Evolutionary conservation across 2,113 vertebrate genomes (phyloP), one percentile per base, ranked within the genome.

Genomic region (Pelodiscus sinensis): DNA sequence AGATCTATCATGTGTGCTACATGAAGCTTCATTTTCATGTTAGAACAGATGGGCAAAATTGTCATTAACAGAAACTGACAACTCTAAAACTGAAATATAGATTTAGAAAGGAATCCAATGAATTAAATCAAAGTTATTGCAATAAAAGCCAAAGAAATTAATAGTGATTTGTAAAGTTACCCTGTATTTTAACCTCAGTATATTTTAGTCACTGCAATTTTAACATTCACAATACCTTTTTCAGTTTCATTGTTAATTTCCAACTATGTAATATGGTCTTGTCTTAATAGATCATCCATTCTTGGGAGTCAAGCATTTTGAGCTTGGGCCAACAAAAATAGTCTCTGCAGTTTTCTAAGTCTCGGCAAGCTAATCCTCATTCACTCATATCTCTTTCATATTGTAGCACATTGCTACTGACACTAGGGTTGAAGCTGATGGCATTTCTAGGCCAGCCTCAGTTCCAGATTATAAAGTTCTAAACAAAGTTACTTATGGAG

Each of bases 81-180:
- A 98, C 98, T 97, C 98, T 98, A 98, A 98, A 98, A 98, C 98
- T 98, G 98, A 98, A 98, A 98, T 98, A 98, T 98, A 98, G 98
- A 98, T 98, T 97, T 97, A 97, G 98, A 98, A 98, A 98, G 97
- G 97, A 97, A 98, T 98, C 98, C 98, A 98, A 98, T 98, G 98
- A 98, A 98, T 98, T 98, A 98, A 98, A 98, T 98, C 98, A 98
- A 98, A 98, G 98, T 98, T 98, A 98, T 98, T 98, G 98, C 98
- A 97, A 97, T 94, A 98, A 98, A 98, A 98, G 98, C 97, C 97
- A 96, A 97, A 98, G 97, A 97, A 98, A 98, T 98, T 98, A 98
- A 98, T 98, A 98, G 98, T 98, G 98, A 98, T 98, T 98, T 98
- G 97, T 96, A 98, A 98, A 98, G 98, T 98, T 98, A 97, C 96